Conservation (phyloP, 2,888 invertebrate genomes). For the Pocota personata region DNA sequence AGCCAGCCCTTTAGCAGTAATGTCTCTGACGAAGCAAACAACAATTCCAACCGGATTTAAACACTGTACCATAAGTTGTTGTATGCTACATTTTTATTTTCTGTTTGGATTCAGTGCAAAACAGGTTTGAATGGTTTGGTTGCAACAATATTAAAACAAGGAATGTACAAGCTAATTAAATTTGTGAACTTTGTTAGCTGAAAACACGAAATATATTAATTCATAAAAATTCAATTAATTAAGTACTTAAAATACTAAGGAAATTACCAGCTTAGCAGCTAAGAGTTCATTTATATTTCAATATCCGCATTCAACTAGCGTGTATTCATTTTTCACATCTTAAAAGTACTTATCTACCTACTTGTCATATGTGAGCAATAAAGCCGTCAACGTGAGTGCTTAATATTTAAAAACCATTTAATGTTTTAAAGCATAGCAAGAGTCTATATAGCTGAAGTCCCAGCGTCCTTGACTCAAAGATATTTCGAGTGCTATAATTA, state of each 20-base stretch:
- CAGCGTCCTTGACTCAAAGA: constrained; percentile 50
- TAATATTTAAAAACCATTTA: constrained; percentile 45
- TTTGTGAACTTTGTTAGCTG: constrained; percentile 4
- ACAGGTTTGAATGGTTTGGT: constrained; percentile 43
- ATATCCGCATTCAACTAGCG: constrained; percentile 58
- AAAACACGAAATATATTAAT: constrained; percentile 17
- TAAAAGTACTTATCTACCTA: constrained; percentile 27
- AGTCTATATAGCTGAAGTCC: constrained; percentile 1
- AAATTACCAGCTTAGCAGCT: constrained; percentile 43
- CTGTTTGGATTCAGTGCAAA: constrained; percentile 30
- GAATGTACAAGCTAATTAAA: constrained; percentile 38
- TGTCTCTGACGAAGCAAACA: constrained; percentile 5
- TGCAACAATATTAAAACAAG: constrained; percentile 30
- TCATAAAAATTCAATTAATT: constrained; percentile 37
- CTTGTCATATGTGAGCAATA: constrained; percentile 42
- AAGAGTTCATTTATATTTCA: constrained; percentile 51
- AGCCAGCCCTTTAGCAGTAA: constrained; percentile 27
- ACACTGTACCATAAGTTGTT: constrained; percentile 3
- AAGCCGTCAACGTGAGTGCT: constrained; percentile 42
- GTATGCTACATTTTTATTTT: constrained; percentile 16
- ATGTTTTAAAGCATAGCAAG: constrained; percentile 29
- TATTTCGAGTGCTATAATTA: constrained; percentile 53
- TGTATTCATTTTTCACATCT: constrained; percentile 45
- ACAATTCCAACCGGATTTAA: constrained; percentile 46
- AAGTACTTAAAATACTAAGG: constrained; percentile 44